Evolutionary conservation across 1,140 invertebrate genomes (phyloP).

Genomic region (Oedothorax gibbosus): DNA sequence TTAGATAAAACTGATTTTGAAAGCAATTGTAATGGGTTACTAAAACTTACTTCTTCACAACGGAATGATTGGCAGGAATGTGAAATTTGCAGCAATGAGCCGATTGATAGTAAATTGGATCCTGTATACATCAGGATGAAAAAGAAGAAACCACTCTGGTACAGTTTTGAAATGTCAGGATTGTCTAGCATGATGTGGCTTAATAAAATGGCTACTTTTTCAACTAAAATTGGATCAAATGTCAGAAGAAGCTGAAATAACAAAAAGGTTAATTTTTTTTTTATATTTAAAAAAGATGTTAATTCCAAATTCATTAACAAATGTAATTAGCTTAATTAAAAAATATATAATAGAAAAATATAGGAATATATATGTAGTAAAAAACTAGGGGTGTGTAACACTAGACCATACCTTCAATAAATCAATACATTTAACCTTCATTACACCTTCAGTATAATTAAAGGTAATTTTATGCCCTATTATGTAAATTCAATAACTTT

Average conservation of each 20-base stretch:
- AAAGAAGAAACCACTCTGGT: constrained; percentile 96
- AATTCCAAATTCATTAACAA: no score
- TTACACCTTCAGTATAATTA: no score
- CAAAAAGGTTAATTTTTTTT: background rate
- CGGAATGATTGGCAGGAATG: constrained; percentile 95
- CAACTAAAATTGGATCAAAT: constrained; percentile 96
- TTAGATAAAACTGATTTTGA: no score
- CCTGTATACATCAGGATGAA: constrained; percentile 99
- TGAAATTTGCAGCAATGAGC: constrained; percentile 91
- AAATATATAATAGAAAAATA: background rate
- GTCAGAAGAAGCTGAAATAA: constrained; percentile 85
- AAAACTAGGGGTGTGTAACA: background rate
- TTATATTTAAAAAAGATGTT: no score
- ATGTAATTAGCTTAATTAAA: background rate
- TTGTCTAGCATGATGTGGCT: constrained; percentile 93
- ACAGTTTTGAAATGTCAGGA: constrained; percentile 92
- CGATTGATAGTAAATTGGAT: constrained; percentile 96
- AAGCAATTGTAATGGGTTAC: no score
- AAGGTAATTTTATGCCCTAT: no score
- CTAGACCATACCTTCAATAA: background rate
- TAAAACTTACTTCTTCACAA: constrained; percentile 81
- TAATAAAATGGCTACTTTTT: constrained; percentile 85
- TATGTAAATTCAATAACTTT: no score
- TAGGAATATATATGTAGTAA: background rate
- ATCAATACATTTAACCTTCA: no score